These are phyloP conservation scores for Himalopsyche japonica DNA, from an alignment of 2,888 invertebrate species.

Conservation along the genomic window DNA sequence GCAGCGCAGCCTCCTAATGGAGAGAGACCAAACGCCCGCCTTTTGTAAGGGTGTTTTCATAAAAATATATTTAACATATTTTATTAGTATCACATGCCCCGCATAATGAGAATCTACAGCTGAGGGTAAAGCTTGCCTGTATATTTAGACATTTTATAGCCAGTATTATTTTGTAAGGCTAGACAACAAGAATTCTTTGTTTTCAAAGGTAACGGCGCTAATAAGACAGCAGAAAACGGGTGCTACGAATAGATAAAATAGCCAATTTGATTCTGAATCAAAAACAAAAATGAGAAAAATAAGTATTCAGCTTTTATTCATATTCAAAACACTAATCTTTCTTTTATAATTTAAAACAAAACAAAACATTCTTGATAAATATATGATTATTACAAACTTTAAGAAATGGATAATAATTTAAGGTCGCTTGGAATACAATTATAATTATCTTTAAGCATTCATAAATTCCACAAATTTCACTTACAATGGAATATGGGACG, in stretches of 20 bases:
- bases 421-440: no score
- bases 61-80: conserved; percentile 26
- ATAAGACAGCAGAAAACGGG: background rate
- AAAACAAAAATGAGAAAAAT: no score
- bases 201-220: background rate
- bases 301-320: no score
- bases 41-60: conserved; percentile 11
- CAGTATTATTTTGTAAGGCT: background rate
- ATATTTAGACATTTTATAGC: background rate
- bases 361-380: no score
- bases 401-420: no score
- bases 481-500: no score
- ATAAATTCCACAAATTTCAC: no score
- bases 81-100: conserved; percentile 11
- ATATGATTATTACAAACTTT: no score
- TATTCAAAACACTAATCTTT: no score
- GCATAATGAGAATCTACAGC: background rate
- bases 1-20: conserved; percentile 6
- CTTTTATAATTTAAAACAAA: no score
- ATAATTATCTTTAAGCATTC: no score
- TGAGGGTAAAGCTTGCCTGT: background rate
- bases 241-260: background rate
- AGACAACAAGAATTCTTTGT: background rate
- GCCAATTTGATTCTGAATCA: background rate
- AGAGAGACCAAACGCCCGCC: background rate